A percentile compares a stretch with the other conserved stretches of the same genome.
phyloP scores from a whole-genome alignment of 2,113 vertebrate genomes.

The Myrmecobius fasciatus region DNA sequence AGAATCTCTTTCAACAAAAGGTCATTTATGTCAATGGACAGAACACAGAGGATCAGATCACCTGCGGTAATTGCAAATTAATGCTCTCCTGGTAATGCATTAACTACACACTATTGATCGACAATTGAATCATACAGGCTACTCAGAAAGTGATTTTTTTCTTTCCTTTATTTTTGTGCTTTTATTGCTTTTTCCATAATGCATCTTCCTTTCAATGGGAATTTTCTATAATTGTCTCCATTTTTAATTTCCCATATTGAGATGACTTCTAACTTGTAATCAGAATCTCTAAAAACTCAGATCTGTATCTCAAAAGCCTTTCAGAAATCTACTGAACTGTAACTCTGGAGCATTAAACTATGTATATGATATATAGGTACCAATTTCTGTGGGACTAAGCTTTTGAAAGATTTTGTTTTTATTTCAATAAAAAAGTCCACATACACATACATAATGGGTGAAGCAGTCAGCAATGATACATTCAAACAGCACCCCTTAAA shows the following conservation, averaged over 20 bases:
- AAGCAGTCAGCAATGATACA: constrained; percentile 36
- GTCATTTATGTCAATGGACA: constrained; percentile 84
- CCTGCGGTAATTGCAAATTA: constrained; percentile 87
- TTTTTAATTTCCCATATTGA: constrained; percentile 84
- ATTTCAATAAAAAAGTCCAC: constrained; percentile 52
- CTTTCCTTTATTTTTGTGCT: constrained; percentile 75
- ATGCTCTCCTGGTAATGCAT: constrained; percentile 88
- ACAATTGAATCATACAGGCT: constrained; percentile 82
- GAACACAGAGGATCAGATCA: constrained; percentile 83
- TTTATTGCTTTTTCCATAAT: constrained; percentile 84
- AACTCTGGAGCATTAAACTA: constrained; percentile 69
- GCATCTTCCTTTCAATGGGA: constrained; percentile 81
- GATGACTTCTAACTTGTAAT: constrained; percentile 80
- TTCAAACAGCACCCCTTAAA: constrained; percentile 37
- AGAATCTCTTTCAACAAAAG: constrained; percentile 83
- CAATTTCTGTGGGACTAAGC: constrained; percentile 44
- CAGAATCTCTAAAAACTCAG: constrained; percentile 78
- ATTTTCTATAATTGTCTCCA: constrained; percentile 84
- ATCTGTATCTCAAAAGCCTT: constrained; percentile 74
- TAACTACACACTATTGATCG: constrained; percentile 87
- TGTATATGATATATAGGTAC: constrained; percentile 62
- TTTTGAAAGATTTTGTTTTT: constrained; percentile 51
- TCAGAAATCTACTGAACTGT: constrained; percentile 72
- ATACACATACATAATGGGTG: constrained; percentile 53
- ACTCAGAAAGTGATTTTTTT: constrained; percentile 81